Conservation (phyloP, 2,888 invertebrate genomes). For the Kryphioiulus occultus region DNA sequence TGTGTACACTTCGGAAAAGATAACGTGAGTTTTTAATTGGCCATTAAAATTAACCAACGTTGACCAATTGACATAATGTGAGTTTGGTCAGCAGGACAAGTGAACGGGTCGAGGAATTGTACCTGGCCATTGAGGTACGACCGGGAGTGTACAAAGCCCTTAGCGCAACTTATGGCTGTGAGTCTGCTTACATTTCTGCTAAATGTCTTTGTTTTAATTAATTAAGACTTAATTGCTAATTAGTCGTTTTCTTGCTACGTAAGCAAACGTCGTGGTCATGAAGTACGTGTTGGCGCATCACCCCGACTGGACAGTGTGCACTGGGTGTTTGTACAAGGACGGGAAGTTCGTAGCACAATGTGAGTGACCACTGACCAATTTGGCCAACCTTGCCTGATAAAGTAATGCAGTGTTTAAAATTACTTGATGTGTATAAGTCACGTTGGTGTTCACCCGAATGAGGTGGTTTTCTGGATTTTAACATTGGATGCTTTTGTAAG, state of each 20-base stretch:
- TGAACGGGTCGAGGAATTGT: not conserved
- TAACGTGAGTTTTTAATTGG: not conserved
- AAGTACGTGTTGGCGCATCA: not conserved
- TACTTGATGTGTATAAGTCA: too few species aligned
- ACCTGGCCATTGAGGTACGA: not conserved
- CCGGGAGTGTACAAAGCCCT: not conserved
- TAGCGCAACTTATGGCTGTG: not conserved
- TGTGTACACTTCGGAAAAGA: not conserved
- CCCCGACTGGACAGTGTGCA: not conserved
- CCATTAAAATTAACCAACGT: not conserved
- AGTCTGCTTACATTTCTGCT: not conserved
- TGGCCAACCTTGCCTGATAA: too few species aligned
- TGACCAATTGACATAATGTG: too few species aligned
- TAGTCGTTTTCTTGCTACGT: too few species aligned
- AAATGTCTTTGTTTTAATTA: too few species aligned
- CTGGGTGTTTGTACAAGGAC: not conserved
- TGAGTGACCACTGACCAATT: not conserved
- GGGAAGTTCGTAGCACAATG: not conserved
- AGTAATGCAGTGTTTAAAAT: too few species aligned
- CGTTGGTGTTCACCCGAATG: too few species aligned
- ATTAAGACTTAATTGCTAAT: too few species aligned
- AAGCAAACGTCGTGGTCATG: not conserved
- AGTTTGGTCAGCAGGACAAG: not conserved
- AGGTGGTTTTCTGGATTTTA: too few species aligned
- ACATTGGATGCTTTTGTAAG: too few species aligned